Evolutionary conservation across 2,888 invertebrate species (phyloP), one percentile per base, ranked within the genome.

Genomic region (Apamea sordens): DNA sequence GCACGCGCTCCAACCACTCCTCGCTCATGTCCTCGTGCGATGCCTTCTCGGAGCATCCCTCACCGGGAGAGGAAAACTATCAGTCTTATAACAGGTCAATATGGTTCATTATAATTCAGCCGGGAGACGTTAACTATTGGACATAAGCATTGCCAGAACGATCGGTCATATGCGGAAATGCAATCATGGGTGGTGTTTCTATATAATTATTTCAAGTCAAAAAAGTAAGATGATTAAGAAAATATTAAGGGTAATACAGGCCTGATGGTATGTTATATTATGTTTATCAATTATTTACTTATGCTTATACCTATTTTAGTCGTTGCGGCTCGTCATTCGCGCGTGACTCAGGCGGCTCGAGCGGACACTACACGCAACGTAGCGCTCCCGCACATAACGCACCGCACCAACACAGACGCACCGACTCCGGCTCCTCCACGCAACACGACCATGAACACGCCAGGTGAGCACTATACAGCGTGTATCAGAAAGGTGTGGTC

Each of bases 331-430:
- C 97, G 0, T 97, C 97, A 44, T 97, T 97, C 88, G 98, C 98
- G 75, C 97, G 98, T 5, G 98, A 98, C 94, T 98, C 98, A 0
- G 98, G 98, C 50, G 98, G 98, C 59, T 98, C 98, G 1, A 98
- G 98, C 82, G 98, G 98, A 0, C 98, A 98, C 94, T 98, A 98
- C 93, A 98, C 98, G 77, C 98, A 98, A 93, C 97, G 98, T 85
- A 98, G 98, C 92, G 98, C 98, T 88, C 98, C 98, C n/a, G 97
- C 97, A 94, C 94, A 98, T 98, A 98, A 92, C 92, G 75, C 90
- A 73, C 84, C 85, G 64, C 88, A 91, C 59, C 84, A 78, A 32
- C 92, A 94, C 88, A 97, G 98, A 86, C 97, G 98, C 72, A 97
- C 98, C 53, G 98, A 98, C 95, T 98, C 98, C 84, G 98, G 98